Percentiles rank a stretch among this genome's conserved stretches.
Conservation (phyloP, 2,113 vertebrate species). For the Hydropotes inermis region DNA sequence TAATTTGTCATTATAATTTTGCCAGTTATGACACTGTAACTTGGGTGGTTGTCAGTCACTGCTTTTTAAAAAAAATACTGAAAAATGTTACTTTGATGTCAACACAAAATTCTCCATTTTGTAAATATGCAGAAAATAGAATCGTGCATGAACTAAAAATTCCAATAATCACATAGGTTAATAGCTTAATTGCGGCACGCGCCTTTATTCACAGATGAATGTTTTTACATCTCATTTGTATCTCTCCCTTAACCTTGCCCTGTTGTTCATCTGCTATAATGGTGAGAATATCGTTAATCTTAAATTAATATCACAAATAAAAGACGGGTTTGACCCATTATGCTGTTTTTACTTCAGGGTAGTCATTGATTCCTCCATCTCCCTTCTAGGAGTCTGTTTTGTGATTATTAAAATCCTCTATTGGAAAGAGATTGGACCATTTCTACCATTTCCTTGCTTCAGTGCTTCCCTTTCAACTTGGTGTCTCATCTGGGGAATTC, state of each 20-base stretch:
- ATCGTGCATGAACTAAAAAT: background rate
- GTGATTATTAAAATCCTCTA: background rate
- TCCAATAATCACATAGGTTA: background rate
- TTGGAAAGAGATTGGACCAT: background rate
- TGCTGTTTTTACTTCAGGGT: background rate
- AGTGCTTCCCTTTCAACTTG: background rate
- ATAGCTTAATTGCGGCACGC: background rate
- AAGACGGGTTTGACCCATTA: background rate
- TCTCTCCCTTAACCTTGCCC: background rate
- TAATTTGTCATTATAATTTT: background rate
- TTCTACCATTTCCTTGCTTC: background rate
- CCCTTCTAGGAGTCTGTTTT: background rate
- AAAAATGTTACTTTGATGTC: background rate
- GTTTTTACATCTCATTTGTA: background rate
- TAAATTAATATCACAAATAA: slow-evolving; percentile 7
- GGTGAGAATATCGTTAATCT: background rate
- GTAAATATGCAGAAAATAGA: background rate
- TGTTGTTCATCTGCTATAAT: background rate
- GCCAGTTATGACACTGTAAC: background rate
- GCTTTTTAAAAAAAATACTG: background rate
- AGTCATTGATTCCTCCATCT: background rate
- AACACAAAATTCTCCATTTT: background rate
- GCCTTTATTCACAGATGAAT: background rate
- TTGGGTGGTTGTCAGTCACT: background rate
- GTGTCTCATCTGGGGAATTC: background rate